Conservation (phyloP, 2,888 invertebrate genomes). For the Adelognathus sp. region DNA sequence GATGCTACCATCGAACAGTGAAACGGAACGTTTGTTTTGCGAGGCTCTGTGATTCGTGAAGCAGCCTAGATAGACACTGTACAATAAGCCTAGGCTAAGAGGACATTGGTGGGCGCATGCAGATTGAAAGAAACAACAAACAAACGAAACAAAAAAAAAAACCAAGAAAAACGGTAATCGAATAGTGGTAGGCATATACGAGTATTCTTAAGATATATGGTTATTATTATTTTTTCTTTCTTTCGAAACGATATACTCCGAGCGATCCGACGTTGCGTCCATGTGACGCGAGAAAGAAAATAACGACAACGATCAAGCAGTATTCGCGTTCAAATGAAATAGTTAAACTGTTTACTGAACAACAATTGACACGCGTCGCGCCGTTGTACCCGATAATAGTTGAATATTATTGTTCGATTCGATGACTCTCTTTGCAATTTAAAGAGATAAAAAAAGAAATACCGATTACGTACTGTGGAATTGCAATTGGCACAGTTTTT, state of each 20-base stretch:
- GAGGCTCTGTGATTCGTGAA: constrained; percentile 44
- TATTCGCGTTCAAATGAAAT: constrained; percentile 66
- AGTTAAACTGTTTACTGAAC: constrained; percentile 65
- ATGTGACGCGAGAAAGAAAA: neutral
- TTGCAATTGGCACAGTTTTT: constrained; percentile 25
- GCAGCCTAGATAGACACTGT: constrained; percentile 67
- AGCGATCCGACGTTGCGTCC: neutral
- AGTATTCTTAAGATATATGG: constrained; percentile 52
- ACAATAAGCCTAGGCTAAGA: constrained; percentile 65
- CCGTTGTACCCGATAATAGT: constrained; percentile 25
- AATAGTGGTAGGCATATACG: constrained; percentile 51
- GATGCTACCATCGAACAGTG: constrained; percentile 60
- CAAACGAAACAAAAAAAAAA: constrained; percentile 35
- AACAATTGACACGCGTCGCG: constrained; percentile 56
- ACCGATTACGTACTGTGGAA: constrained; percentile 22
- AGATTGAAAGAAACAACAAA: too few species aligned
- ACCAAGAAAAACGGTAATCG: constrained; percentile 58
- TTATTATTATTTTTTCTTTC: constrained; percentile 20
- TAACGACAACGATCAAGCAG: constrained; percentile 40
- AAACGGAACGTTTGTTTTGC: constrained; percentile 49
- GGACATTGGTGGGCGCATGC: constrained; percentile 66
- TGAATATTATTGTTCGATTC: constrained; percentile 47
- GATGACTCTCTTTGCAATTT: neutral
- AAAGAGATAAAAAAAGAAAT: neutral
- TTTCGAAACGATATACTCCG: constrained; percentile 21